Evolutionary conservation across 30 jellyfish, hydroid and myxozoan genomes (phyloP), one percentile per base, ranked within the genome.

Genomic region (Pseudorhiza aurosa): DNA sequence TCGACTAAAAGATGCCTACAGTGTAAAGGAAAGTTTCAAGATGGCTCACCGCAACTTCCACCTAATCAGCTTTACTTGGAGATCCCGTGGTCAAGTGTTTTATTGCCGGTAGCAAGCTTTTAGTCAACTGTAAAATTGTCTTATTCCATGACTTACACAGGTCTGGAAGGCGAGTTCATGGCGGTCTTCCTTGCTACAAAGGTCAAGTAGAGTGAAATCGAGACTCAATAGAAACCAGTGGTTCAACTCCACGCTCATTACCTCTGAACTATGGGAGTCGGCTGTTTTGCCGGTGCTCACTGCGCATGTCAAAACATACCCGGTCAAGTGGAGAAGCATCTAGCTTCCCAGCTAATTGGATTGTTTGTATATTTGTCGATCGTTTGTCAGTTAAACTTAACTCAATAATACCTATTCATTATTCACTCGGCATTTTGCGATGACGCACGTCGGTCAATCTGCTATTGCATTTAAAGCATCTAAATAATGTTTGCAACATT

Each of bases 211-310:
- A 33, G 57, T 64, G 28, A 21, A 64, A 64, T 32, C 36, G 32
- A n/a, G 30, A 31, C 36, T 53, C 67, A 53, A 53, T 53, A 6
- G 67, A 36, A 53, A 53, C 67, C 67, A 70, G 8, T 70, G 83
- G 32, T 6, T 28, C 11, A 22, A 56, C 67, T 35, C 71, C 42
- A 39, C 65, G 83, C 83, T 47, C 37, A 70, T 47, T 70, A 70
- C 24, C 83, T 40, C 11, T 51, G 67, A 45, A 70, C 83, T 68
- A 68, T 68, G 18, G 65, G 25, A 21, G 68, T 18, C 21, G 71
- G 51, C 71, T 36, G 72, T 36, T 45, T 50, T 32, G 70, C 51
- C 71, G 58, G 68, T 70, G 83, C 68, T 31, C 83, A 26, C 70
- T 46, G 71, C 83, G 83, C 71, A 17, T 70, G 70, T 51, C 19